Base-by-base conservation (phyloP, 2,888 invertebrate species). In the Drosophila maculinotata region DNA sequence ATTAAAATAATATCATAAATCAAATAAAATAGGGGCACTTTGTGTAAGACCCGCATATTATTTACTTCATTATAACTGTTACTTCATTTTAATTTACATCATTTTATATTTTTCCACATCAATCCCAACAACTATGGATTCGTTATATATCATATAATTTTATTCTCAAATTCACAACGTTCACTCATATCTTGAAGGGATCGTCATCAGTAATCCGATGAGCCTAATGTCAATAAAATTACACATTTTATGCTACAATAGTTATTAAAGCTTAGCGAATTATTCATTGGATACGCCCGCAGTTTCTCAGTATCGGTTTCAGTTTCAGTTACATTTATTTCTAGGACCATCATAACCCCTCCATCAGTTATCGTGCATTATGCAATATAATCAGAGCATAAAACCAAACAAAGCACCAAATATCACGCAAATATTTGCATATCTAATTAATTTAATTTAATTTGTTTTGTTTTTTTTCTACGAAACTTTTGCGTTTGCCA, bases 341-440 rank as follows among this genome's bases (percentile, higher is more conserved):
- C 14, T 12, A 10, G 9, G 15, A 14, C 30, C 15, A 35, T 25
- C 8, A 12, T 1, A 1, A 10, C 8, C 23, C 56, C 31, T 8
- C 8, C 8, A 30, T 33, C 10, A 28, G 8, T 26, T 56, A 53
- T 59, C 53, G 45, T 60, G 71, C 51, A 76, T 76, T 79, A 67
- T 81, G 64, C 76, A 73, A 85, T 74, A 53, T 65, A 82, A 74
- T 82, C 73, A 59, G 58, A 70, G 79, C 79, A 73, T 81, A 70
- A 65, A 67, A 64, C 47, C 44, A 48, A 59, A 74, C 35, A 74
- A 80, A 78, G 64, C 38, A 64, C 79, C 69, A 64, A 68, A 81
- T 73, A 69, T 53, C 87, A 86, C 81, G 82, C 81, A 72, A 83
- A 83, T 81, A 84, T 86, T 86, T 76, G 69, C 76, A 76, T 78